These are phyloP conservation scores for Chironomus tepperi DNA, from an alignment of 1,140 invertebrate species.

Conservation along the genomic window DNA sequence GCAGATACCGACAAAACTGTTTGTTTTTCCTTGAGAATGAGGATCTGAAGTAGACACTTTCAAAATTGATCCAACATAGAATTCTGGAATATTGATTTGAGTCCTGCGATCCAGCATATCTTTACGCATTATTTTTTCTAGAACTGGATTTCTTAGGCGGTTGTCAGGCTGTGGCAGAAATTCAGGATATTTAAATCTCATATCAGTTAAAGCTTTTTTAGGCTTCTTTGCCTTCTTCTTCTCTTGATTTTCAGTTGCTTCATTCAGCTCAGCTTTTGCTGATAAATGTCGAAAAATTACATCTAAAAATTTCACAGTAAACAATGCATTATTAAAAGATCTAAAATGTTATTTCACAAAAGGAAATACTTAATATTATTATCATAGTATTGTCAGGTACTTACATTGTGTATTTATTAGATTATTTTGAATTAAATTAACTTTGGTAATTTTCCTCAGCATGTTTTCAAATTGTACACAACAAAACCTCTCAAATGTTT, in stretches of 20 bases:
- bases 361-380: background rate
- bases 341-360: background rate
- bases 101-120: conserved; percentile 79
- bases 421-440: background rate
- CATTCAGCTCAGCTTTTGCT: background rate
- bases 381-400: background rate
- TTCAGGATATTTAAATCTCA: conserved; percentile 82
- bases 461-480: background rate
- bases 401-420: background rate
- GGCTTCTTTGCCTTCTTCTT: background rate
- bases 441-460: background rate
- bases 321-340: background rate
- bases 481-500: no score
- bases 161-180: conserved; percentile 82
- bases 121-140: conserved; percentile 80
- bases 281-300: background rate
- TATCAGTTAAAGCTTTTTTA: conserved; percentile 40
- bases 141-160: conserved; percentile 66
- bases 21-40: conserved; percentile 76
- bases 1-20: conserved; percentile 91
- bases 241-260: background rate
- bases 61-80: conserved; percentile 92
- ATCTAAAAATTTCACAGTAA: background rate
- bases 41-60: conserved; percentile 85
- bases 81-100: conserved; percentile 87